Evolutionary conservation across 2,888 invertebrate species (phyloP), one percentile per base, ranked within the genome.

Genomic region (Tinea semifulvella): DNA sequence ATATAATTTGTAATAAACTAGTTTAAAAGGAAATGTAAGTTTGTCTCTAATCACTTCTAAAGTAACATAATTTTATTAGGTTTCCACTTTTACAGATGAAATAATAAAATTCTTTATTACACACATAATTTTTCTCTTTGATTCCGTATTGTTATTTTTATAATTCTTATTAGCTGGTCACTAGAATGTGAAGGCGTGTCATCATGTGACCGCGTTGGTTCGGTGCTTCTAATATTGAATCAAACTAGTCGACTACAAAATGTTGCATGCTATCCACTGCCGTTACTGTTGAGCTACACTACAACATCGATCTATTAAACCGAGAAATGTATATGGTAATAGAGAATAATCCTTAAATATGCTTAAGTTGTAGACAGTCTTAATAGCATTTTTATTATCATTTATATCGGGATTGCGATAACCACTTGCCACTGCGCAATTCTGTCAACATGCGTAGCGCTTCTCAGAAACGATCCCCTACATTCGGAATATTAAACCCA

Each of bases 391-490:
- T 67, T 67, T 67, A 68, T 69, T 68, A 69, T 72, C 64, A 61
- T 68, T 66, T 66, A 63, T 67, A 72, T 72, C 65, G 60, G 60
- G 61, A 64, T 62, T 63, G 59, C 65, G 71, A 73, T 73, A 73
- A 65, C 61, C 56, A 51, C 49, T 43, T 63, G 62, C 58, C 62
- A 68, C 70, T 75, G 70, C 77, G 76, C 67, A 76, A 61, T 75
- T 67, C 53, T 50, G 49, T 53, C 56, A 61, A 66, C 65, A 61
- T 61, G 55, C 57, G 61, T 58, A 55, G 49, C 51, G 50, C 44
- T 65, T 66, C 59, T 54, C 49, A 56, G 57, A 65, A 62, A 22
- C 22, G n/a, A 31, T 31, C 11, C 31, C 31, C n/a, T n/a, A 31
- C 31, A 31, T n/a, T 31, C 11, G 13, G 14, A n/a, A 31, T 31